Base-by-base conservation (phyloP, 2,888 invertebrate genomes). In the Trichopria drosophilae region DNA sequence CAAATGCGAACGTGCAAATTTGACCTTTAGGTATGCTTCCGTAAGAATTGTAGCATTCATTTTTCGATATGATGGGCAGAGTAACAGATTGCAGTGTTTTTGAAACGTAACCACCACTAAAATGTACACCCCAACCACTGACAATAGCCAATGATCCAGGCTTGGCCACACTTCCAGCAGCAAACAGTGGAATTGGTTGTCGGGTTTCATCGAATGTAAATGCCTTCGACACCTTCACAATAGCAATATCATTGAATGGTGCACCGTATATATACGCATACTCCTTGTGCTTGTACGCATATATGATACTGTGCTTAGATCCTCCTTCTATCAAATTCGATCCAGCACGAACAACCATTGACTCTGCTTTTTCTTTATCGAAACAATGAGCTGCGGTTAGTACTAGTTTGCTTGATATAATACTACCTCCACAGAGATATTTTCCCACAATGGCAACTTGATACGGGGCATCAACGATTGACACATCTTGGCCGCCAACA, bases 341-440 rank as follows among this genome's bases (percentile, higher is more conserved):
- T 4, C 67, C 67, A 1, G 62, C 61, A 2, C 84, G 79, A 1
- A 84, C 66, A 1, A 47, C 55, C 1, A 64, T 41, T 15, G n/a
- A 34, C 4, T 19, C 6, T 16, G 35, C 16, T 35, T 35, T 19
- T 53, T 61, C 24, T 18, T 76, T 75, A 15, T 62, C 55, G 39
- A 79, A 65, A 56, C 84, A 84, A 61, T 84, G 83, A 2, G 81
- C 83, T 7, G 84, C 83, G 1, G 82, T 83, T 0, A 84, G 48
- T 1, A 83, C 70, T 6, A 77, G 76, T 22, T 76, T 71, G 7
- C 64, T 71, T 16, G 77, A 76, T 4, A 84, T 72, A 6, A 82
- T 78, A 1, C 80, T 74, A 1, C 81, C 84, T 1, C 84, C 83
- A 58, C 84, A 84, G n/a, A n/a, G n/a, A n/a, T n/a, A n/a, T n/a